phyloP scores from a whole-genome alignment of 2,113 vertebrate species.

The Myotis lucifugus region DNA sequence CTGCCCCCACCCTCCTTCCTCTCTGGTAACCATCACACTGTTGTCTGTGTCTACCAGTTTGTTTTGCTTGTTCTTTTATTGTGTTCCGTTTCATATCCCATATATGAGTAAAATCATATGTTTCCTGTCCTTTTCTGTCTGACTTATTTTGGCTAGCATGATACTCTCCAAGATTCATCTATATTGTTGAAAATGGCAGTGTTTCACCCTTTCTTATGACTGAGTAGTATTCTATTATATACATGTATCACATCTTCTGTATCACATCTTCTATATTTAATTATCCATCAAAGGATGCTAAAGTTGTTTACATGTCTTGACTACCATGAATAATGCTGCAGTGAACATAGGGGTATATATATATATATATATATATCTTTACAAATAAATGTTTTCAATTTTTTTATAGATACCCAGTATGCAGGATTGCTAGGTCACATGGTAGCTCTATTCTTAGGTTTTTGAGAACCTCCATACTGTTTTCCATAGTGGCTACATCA shows the following conservation, averaged over 20 bases:
- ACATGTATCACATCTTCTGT: not conserved
- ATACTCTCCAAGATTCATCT: not conserved
- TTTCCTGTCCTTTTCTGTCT: not conserved
- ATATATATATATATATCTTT: not conserved
- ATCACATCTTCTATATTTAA: not conserved
- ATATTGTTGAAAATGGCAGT: not conserved
- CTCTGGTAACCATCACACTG: not conserved
- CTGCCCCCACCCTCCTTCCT: not conserved
- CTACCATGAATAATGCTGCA: not conserved
- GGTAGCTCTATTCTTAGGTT: not conserved
- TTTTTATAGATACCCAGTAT: not conserved
- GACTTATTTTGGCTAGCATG: not conserved
- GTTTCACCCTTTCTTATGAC: not conserved
- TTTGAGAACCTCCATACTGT: not conserved
- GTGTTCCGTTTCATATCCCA: not conserved
- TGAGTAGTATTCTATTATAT: not conserved
- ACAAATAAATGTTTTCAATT: not conserved
- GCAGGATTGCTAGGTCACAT: not conserved
- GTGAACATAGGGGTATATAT: not conserved
- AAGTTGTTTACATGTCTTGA: not conserved
- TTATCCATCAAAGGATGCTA: not conserved
- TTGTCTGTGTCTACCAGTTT: not conserved
- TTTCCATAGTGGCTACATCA: not conserved
- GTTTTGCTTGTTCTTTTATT: not conserved
- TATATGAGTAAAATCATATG: not conserved